Percentiles rank a stretch among this genome's conserved stretches.
Conservation (phyloP, 2,113 vertebrate species). For the Pedetes capensis region DNA sequence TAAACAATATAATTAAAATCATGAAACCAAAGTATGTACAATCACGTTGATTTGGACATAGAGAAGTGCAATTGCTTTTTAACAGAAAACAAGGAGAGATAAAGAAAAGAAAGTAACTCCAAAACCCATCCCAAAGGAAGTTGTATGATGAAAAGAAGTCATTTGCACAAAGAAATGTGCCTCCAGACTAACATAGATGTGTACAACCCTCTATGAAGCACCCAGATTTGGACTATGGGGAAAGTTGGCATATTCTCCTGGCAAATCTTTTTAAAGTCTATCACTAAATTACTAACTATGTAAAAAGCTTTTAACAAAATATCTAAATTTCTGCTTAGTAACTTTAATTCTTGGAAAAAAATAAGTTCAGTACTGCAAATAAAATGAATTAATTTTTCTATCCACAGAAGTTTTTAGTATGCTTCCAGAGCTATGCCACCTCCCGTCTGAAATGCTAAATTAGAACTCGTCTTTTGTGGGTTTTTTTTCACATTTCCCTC, state of each 20-base stretch:
- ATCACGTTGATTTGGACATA: neutral
- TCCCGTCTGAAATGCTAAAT: slow-evolving; percentile 13
- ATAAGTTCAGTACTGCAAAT: slow-evolving; percentile 7
- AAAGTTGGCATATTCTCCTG: neutral
- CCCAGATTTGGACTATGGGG: neutral
- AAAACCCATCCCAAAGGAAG: neutral
- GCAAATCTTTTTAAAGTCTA: neutral
- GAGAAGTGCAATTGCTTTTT: neutral
- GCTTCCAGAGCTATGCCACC: neutral
- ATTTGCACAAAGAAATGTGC: neutral
- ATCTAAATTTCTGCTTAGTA: slow-evolving; percentile 3
- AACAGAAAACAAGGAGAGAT: slow-evolving; percentile 1
- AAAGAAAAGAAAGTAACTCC: slow-evolving; percentile 7
- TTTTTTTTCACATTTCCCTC: slow-evolving; percentile 40
- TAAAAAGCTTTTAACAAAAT: neutral
- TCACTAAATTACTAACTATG: slow-evolving; percentile 36
- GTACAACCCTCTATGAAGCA: neutral
- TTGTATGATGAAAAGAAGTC: neutral
- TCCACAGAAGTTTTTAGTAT: neutral
- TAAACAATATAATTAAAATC: neutral
- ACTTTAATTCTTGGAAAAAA: slow-evolving; percentile 33
- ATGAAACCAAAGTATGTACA: neutral
- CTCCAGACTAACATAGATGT: neutral
- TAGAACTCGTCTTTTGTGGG: slow-evolving; percentile 19
- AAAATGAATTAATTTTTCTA: slow-evolving; percentile 35